Base-by-base conservation (phyloP, 1,140 invertebrate species). In the Leguminivora glycinivorella region DNA sequence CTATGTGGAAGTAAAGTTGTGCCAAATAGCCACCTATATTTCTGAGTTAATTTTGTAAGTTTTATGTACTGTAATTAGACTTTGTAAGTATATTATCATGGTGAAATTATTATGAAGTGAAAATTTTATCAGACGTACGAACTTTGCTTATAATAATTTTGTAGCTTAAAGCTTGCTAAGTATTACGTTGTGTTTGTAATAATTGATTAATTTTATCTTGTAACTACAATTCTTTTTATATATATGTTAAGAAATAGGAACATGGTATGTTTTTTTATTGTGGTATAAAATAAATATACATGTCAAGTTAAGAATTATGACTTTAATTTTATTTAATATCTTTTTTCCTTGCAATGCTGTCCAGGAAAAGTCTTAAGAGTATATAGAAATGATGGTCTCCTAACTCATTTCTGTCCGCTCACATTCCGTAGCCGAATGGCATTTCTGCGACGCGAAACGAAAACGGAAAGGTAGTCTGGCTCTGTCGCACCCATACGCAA, bases 241-340 rank as follows among this genome's bases (percentile, higher is more conserved):
- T 83, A 84, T 77, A 68, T 80, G 58, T 82, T 75, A 81, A 74
- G 79, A 75, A 76, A 80, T 80, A 72, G 82, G 80, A 87, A 82
- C 83, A 84, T 85, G 31, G 26, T 29, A 63, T 75, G 81, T 80
- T 85, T 76, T 87, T 87, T 87, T 84, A 83, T 84, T 84, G 83
- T 84, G 80, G 73, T 83, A 85, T 82, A 83, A 87, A 77, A 80
- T 78, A 78, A 83, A 85, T 83, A 84, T 86, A 86, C 80, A 83
- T 79, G 80, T 87, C 74, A 83, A 82, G 75, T 77, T 78, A 72
- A 71, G 26, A n/a, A 24, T 19, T n/a, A 5, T 1, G 5, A 17
- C 14, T 43, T 43, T 43, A 14, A 43, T 43, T 43, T 43, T n/a
- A 38, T 34, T n/a, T 31, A 31, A 4, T 31, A 4, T 7, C 29